Percentiles rank a stretch among this genome's conserved stretches.
phyloP scores from a whole-genome alignment of 2,113 vertebrate species.

The Stomatorhinus ivindoensis region DNA sequence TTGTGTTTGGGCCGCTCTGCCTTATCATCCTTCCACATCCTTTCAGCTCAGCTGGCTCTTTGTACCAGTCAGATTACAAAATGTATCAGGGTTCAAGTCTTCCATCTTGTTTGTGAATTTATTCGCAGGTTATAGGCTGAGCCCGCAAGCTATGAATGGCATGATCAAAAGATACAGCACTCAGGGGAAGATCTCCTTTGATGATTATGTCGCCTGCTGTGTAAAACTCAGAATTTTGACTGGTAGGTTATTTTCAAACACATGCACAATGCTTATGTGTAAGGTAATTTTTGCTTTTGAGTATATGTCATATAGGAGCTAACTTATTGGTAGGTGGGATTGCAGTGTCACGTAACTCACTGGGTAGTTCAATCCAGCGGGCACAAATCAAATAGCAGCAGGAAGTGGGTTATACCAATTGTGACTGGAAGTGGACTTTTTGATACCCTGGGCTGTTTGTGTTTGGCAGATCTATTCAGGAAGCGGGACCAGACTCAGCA shows the following conservation, averaged over 20 bases:
- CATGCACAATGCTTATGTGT: not conserved
- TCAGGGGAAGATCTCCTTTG: constrained; percentile 75
- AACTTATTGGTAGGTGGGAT: not conserved
- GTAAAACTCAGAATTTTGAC: constrained; percentile 81
- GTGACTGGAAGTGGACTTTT: not conserved
- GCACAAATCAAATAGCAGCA: not conserved
- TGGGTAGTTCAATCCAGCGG: not conserved
- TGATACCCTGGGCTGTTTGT: not conserved
- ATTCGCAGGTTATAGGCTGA: constrained; percentile 63
- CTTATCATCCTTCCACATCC: not conserved
- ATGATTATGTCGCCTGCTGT: constrained; percentile 85
- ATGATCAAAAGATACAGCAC: constrained; percentile 76
- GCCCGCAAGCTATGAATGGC: constrained; percentile 73
- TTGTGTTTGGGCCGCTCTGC: not conserved
- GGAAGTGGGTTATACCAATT: not conserved
- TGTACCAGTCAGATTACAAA: not conserved
- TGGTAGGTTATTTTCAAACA: constrained; percentile 56
- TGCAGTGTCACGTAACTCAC: not conserved
- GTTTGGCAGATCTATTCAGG: constrained; percentile 73
- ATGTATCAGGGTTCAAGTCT: not conserved
- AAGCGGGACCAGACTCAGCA: constrained; percentile 70
- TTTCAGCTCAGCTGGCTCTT: not conserved
- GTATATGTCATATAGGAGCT: not conserved
- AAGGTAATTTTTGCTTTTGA: not conserved
- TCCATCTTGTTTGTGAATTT: not conserved